These are phyloP conservation scores for Brachyhypopomus gauderio DNA, from an alignment of 2,113 vertebrate species.

Conservation along the genomic window DNA sequence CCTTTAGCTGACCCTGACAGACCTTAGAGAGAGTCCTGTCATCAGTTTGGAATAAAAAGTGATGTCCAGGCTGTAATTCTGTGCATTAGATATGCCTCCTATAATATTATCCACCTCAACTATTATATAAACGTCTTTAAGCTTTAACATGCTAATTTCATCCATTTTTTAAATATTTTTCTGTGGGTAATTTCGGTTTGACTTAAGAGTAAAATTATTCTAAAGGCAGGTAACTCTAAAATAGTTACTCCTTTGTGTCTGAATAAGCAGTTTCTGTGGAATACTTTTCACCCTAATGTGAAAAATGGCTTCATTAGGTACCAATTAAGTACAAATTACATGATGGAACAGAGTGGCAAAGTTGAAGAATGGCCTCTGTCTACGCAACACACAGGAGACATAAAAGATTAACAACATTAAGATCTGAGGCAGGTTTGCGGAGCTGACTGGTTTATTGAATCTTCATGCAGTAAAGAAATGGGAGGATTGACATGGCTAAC, in stretches of 20 bases:
- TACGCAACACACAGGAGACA: constrained; percentile 54
- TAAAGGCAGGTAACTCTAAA: constrained; percentile 9
- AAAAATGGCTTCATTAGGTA: constrained; percentile 68
- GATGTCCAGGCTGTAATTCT: background rate
- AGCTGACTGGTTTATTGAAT: constrained; percentile 49
- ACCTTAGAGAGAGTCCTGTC: background rate
- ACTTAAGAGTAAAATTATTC: constrained; percentile 7
- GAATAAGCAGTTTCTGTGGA: constrained; percentile 56
- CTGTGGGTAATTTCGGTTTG: background rate
- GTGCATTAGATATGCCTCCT: background rate
- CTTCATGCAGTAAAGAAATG: constrained; percentile 23
- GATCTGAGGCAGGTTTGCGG: constrained; percentile 52
- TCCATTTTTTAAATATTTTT: too few relatives aligned
- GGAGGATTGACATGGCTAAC: constrained; percentile 11
- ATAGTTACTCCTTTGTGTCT: constrained; percentile 41
- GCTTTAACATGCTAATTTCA: background rate
- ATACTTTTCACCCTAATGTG: constrained; percentile 56
- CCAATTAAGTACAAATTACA: constrained; percentile 67
- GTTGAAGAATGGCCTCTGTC: constrained; percentile 59
- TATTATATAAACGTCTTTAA: background rate
- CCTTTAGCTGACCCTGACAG: background rate
- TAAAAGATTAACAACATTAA: constrained; percentile 59
- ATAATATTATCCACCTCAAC: background rate
- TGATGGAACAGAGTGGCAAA: constrained; percentile 61
- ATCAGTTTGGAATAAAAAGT: background rate